Percentiles rank a stretch among this genome's conserved stretches.
Conservation (phyloP, 2,797 vertebrate genomes). For the Limnodromus scolopaceus region DNA sequence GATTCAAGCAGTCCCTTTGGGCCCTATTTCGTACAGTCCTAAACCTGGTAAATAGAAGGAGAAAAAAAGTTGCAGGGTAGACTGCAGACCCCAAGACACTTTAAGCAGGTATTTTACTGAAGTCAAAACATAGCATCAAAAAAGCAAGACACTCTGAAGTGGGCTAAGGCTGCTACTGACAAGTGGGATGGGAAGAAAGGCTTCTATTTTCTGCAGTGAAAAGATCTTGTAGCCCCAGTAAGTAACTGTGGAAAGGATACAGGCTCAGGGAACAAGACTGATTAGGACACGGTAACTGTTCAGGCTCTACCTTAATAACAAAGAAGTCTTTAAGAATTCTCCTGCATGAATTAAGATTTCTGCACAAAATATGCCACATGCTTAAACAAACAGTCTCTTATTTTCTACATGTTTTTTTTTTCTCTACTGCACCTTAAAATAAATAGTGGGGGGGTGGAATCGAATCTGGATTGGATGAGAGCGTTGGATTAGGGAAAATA, state of each 20-base stretch:
- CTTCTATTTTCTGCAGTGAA: neutral
- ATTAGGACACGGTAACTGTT: neutral
- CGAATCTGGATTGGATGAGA: slow-evolving; percentile 14
- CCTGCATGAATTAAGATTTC: slow-evolving; percentile 25
- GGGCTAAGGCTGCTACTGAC: neutral
- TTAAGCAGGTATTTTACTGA: neutral
- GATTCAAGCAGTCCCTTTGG: neutral
- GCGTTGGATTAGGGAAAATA: slow-evolving; percentile 19
- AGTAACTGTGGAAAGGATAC: neutral
- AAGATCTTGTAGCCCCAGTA: neutral
- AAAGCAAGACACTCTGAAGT: neutral
- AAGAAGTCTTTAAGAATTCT: slow-evolving; percentile 56
- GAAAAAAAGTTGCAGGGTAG: neutral
- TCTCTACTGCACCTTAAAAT: slow-evolving; percentile 9
- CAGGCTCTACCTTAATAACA: slow-evolving; percentile 23
- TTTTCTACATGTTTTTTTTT: neutral
- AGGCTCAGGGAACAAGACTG: neutral
- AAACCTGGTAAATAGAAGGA: neutral
- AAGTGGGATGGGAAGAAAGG: neutral
- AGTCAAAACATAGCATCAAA: neutral
- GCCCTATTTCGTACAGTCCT: neutral
- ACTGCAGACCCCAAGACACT: neutral
- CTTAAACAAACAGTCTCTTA: slow-evolving; percentile 38
- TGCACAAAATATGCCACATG: neutral
- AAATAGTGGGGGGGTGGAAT: neutral